These are phyloP conservation scores for Clistopyga incitator DNA, from an alignment of 2,888 invertebrate genomes.

Conservation along the genomic window DNA sequence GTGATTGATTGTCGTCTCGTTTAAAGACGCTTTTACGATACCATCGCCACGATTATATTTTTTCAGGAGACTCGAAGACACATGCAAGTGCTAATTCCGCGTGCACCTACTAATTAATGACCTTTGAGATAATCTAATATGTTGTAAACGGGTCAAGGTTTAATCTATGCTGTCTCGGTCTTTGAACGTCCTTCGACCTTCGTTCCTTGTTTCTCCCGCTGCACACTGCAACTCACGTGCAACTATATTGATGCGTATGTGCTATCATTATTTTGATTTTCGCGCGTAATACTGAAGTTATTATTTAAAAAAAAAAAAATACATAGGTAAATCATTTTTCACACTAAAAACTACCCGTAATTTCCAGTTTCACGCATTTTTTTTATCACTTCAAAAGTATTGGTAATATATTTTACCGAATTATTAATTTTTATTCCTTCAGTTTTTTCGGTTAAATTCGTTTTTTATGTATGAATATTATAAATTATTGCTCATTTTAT, in stretches of 20 bases:
- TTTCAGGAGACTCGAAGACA: slow-evolving; percentile 31
- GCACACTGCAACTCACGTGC: slow-evolving; percentile 11
- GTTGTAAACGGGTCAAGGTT: slow-evolving; percentile 65
- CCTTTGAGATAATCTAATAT: slow-evolving; percentile 63
- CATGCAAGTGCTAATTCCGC: slow-evolving; percentile 39
- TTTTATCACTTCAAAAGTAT: background rate
- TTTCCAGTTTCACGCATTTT: no score
- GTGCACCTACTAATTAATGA: slow-evolving; percentile 58
- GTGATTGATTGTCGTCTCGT: slow-evolving; percentile 29
- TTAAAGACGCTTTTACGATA: slow-evolving; percentile 26
- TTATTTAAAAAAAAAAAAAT: background rate
- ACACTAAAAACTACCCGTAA: background rate
- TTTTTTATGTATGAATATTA: no score
- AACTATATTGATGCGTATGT: slow-evolving; percentile 8
- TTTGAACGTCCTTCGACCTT: slow-evolving; percentile 58
- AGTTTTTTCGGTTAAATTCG: no score
- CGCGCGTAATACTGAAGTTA: background rate
- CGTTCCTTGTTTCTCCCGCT: slow-evolving; percentile 60
- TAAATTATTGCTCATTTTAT: no score
- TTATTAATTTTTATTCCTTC: no score
- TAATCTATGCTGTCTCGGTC: slow-evolving; percentile 41
- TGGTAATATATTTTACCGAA: background rate
- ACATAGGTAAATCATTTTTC: background rate
- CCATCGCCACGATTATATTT: slow-evolving; percentile 27
- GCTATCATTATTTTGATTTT: slow-evolving; percentile 2